These are phyloP conservation scores for Ceuthmochares aereus DNA, from an alignment of 2,113 vertebrate genomes.

Conservation along the genomic window DNA sequence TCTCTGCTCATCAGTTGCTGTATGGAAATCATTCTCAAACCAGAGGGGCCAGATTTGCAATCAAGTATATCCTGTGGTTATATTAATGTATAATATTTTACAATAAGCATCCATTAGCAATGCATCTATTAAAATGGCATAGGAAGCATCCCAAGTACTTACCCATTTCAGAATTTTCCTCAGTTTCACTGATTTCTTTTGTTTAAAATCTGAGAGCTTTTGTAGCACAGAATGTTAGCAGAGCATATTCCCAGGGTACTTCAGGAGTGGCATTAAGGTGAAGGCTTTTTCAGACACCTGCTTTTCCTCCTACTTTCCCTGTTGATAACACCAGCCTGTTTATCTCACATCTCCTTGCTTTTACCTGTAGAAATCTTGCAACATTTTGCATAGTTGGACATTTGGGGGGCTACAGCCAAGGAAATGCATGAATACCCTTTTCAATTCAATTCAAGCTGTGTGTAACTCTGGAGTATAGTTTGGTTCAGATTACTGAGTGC, in stretches of 20 bases:
- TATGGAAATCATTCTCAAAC: not conserved
- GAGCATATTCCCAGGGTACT: not conserved
- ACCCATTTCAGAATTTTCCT: not conserved
- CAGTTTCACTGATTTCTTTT: not conserved
- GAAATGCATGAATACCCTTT: not conserved
- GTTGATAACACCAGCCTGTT: not conserved
- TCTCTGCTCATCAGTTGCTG: not conserved
- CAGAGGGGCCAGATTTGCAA: not conserved
- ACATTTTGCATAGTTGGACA: not conserved
- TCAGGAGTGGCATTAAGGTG: not conserved
- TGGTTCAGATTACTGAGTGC: not conserved
- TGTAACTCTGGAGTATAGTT: not conserved
- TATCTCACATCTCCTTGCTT: not conserved
- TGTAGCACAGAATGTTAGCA: not conserved
- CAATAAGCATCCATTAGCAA: constrained; percentile 13
- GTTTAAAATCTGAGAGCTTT: not conserved
- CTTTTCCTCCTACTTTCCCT: not conserved
- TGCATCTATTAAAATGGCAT: not conserved
- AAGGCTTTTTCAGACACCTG: not conserved
- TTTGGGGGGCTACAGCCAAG: not conserved
- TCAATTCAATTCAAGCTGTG: not conserved
- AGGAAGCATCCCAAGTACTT: not conserved
- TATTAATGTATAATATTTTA: not conserved
- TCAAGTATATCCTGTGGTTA: not conserved
- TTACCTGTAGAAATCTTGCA: not conserved